Base-by-base conservation (phyloP, 2,113 vertebrate species). In the Paralichthys olivaceus region DNA sequence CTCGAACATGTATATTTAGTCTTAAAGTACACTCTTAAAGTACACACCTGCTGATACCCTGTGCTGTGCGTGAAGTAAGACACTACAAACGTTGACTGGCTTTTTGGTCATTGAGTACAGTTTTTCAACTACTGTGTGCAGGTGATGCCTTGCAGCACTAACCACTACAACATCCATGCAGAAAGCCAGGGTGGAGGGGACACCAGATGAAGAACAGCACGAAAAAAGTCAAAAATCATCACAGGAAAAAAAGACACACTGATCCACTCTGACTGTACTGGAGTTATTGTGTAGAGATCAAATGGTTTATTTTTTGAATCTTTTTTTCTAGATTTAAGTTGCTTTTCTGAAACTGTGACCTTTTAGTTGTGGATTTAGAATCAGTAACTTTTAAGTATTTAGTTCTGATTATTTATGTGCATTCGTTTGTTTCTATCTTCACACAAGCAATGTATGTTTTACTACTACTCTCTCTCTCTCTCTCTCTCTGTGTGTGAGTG, bases 121-220 rank as follows among this genome's bases (percentile, higher is more conserved):
- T 32, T 32, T 32, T 6, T 32, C 32, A 32, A 32, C 32, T 32
- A 7, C 32, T 75, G 54, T 75, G 63, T 51, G 12, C 72, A 75
- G 72, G 72, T 75, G 72, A 75, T 58, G 63, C 34, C 71, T 6
- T 45, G 49, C 71, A 55, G 59, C 47, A 54, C 22, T 40, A 63
- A 55, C 60, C 59, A 73, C 45, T 47, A 64, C 62, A 47, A 29
- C 53, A 23, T 65, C 62, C 72, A 47, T 6, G 1, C 59, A 60
- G 69, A 43, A 59, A 73, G 23, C 49, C 59, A 12, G 20, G 57
- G 37, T 19, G 37, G 72, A 26, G 53, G 55, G 9, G 54, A 29
- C 26, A 51, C 43, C 72, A 59, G 62, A 74, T 64, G 72, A 75
- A 32, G 37, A 62, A 37, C 58, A 53, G 8, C 58, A 25, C 2